phyloP scores from a whole-genome alignment of 1,140 invertebrate species.

The Cotesia typhae region DNA sequence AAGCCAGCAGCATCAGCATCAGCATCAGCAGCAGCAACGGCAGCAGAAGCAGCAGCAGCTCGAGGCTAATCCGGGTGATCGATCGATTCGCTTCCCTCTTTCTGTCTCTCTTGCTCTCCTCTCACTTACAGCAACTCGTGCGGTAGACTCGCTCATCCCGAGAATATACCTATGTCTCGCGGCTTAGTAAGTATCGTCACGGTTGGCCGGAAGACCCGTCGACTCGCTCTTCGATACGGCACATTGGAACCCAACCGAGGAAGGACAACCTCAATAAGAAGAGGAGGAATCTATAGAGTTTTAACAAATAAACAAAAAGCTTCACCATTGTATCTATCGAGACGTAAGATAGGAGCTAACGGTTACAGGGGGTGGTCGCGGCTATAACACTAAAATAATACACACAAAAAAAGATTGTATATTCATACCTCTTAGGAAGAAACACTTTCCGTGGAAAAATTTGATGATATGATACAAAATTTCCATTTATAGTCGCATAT shows the following conservation, averaged over 20 bases:
- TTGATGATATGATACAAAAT: too few species aligned
- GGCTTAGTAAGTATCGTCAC: conserved; percentile 34
- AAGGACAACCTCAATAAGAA: conserved; percentile 27
- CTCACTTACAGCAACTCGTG: neutral
- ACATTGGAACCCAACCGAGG: conserved; percentile 17
- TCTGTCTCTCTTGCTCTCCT: conserved; percentile 15
- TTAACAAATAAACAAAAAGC: conserved; percentile 23
- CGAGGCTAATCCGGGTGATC: conserved; percentile 37
- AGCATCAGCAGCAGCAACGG: conserved; percentile 34
- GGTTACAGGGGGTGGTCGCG: too few species aligned
- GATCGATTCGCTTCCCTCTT: conserved; percentile 33
- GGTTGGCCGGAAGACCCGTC: conserved; percentile 34
- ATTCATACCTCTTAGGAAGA: too few species aligned
- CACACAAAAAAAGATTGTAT: too few species aligned
- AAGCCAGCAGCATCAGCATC: conserved; percentile 33
- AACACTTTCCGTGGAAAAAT: too few species aligned
- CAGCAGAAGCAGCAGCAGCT: conserved; percentile 34
- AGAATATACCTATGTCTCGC: conserved; percentile 24
- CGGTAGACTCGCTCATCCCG: neutral
- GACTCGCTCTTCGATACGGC: conserved; percentile 21
- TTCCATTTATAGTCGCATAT: too few species aligned
- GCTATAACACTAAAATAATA: too few species aligned
- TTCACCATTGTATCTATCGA: neutral
- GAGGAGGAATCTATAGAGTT: conserved; percentile 10
- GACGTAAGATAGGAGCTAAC: too few species aligned